Percentiles rank a stretch among this genome's conserved stretches.
Conservation (phyloP, 2,888 invertebrate genomes). For the Epinotia demarniana region DNA sequence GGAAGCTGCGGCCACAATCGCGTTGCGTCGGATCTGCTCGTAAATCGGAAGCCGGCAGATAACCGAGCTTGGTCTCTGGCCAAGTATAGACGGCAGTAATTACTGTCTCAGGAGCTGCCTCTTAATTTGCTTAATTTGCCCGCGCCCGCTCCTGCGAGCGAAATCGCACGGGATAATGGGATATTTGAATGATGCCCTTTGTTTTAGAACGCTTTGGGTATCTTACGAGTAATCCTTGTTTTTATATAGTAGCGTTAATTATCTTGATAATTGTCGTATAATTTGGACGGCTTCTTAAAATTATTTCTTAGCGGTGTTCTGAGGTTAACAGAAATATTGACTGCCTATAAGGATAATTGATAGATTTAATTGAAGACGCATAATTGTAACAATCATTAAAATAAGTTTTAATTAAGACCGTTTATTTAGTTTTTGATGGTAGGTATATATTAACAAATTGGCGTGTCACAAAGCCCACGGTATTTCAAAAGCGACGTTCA, state of each 20-base stretch:
- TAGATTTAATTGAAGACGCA: neutral
- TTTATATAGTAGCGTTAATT: slow-evolving; percentile 27
- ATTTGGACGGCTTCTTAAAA: slow-evolving; percentile 2
- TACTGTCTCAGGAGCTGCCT: slow-evolving; percentile 77
- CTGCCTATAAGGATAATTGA: neutral
- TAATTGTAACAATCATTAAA: neutral
- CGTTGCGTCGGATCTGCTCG: neutral
- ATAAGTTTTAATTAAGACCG: neutral
- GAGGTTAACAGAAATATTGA: neutral
- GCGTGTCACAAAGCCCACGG: neutral
- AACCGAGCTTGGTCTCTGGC: slow-evolving; percentile 68
- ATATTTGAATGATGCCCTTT: slow-evolving; percentile 79
- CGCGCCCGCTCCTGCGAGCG: slow-evolving; percentile 69
- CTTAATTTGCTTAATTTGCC: slow-evolving; percentile 83
- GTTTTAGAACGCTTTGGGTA: slow-evolving; percentile 74
- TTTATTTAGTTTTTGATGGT: neutral
- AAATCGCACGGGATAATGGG: slow-evolving; percentile 80
- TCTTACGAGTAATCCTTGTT: slow-evolving; percentile 60
- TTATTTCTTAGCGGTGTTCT: slow-evolving; percentile 7
- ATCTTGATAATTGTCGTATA: slow-evolving; percentile 13
- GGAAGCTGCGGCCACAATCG: slow-evolving; percentile 11
- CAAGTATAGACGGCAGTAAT: slow-evolving; percentile 78
- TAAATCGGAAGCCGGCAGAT: slow-evolving; percentile 46
- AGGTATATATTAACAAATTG: neutral
- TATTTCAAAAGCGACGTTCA: neutral